Evolutionary conservation across 2,113 vertebrate species (phyloP).

Genomic region (Engystomops pustulosus): DNA sequence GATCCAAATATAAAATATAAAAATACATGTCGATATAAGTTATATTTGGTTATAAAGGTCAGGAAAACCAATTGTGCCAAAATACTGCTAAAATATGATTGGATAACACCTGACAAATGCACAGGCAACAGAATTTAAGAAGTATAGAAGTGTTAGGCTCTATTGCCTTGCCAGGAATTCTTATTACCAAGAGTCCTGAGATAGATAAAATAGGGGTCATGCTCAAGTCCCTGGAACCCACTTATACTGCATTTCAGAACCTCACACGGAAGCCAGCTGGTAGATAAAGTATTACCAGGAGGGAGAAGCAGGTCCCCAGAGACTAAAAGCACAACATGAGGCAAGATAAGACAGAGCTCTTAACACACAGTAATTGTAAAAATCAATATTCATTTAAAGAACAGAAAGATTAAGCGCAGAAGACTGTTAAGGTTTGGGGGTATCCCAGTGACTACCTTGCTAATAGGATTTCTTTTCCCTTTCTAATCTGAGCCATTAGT

Average conservation of each 20-base stretch:
- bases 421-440: slow-evolving; percentile 36
- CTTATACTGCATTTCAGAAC: background rate
- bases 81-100: background rate
- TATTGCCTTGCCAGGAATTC: slow-evolving; percentile 6
- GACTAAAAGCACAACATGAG: background rate
- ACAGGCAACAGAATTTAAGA: background rate
- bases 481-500: slow-evolving; percentile 52
- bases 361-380: slow-evolving; percentile 13
- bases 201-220: background rate
- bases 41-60: too few species aligned
- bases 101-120: background rate
- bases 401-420: slow-evolving; percentile 35
- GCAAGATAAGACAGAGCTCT: background rate
- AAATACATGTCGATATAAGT: background rate
- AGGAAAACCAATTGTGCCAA: background rate
- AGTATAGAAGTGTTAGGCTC: slow-evolving; percentile 21
- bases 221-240: background rate
- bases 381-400: slow-evolving; percentile 39
- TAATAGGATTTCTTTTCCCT: slow-evolving; percentile 46
- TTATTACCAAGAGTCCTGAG: slow-evolving; percentile 36
- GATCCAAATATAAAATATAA: background rate
- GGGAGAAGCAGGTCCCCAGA: slow-evolving; percentile 42
- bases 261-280: slow-evolving; percentile 53
- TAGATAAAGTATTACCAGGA: slow-evolving; percentile 42
- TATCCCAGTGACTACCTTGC: slow-evolving; percentile 37